Evolutionary conservation across 2,888 invertebrate genomes (phyloP), one percentile per base, ranked within the genome.

Genomic region (Scaptomyza flava): DNA sequence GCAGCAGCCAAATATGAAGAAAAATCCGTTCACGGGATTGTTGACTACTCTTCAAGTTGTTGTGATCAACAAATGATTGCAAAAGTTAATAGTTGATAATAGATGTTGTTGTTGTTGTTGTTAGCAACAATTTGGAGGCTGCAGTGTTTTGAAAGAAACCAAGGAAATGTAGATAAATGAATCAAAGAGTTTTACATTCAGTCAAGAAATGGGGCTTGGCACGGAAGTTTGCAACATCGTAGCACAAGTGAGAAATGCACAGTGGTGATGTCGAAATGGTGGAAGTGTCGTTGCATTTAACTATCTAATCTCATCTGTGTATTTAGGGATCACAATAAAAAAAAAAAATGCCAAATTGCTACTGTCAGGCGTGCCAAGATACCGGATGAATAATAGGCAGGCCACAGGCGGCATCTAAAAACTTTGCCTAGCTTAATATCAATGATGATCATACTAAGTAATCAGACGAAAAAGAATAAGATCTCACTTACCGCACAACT

Each of bases 401-500:
- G 36, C 20, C 48, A 34, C 52, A 34, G 33, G 11, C 12, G 11
- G 48, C 34, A 2, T 11, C 17, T 1, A 1, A 17, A 33, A 9
- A 9, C 9, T 2, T 33, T 9, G 33, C 33, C 9, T 9, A 9
- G 31, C 31, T 9, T 34, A 41, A 52, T 64, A 41, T 30, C 12
- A 38, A 36, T 17, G 33, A 36, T 60, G 30, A 20, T 17, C 5
- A 52, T 41, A 8, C 7, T 8, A 41, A 8, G 14, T 38, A 38
- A 38, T 38, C 38, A 14, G 38, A 7, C 14, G 0, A 38, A n/a
- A n/a, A n/a, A 14, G 27, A 53, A 38, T 54, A 1, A 20, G 33
- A 30, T 69, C 76, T 41, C 76, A 79, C 58, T 78, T 38, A 60
- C 50, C 53, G 48, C 33, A 12, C 47, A 41, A 65, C 68, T 31